phyloP scores from a whole-genome alignment of 2,797 vertebrate species.

The Manis pentadactyla region DNA sequence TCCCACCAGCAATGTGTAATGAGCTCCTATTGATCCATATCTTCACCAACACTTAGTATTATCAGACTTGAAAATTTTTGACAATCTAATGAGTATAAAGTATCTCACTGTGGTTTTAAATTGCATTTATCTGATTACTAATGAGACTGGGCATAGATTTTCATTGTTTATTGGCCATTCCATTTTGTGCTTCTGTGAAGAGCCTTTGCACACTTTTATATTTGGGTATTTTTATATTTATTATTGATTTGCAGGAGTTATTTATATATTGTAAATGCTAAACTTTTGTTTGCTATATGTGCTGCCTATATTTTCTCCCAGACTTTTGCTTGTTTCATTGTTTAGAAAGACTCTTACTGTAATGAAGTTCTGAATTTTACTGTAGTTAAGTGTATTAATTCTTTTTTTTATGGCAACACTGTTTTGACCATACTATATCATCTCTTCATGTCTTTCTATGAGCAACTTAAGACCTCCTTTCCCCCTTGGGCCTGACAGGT shows the following conservation, averaged over 20 bases:
- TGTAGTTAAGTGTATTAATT: neutral
- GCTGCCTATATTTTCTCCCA: slow-evolving; percentile 3
- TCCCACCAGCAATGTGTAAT: neutral
- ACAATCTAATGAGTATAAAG: neutral
- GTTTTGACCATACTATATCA: neutral
- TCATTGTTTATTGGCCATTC: neutral
- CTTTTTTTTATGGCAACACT: slow-evolving; percentile 19
- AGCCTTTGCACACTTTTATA: neutral
- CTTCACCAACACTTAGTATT: neutral
- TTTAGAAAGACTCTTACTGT: slow-evolving; percentile 20
- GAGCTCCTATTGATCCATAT: neutral
- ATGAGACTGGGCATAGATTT: neutral
- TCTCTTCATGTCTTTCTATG: neutral
- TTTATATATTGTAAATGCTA: neutral
- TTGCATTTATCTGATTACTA: neutral
- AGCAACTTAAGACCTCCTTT: slow-evolving; percentile 25
- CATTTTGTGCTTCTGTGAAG: neutral
- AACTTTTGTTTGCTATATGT: neutral
- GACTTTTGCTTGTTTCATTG: neutral
- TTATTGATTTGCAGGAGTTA: neutral
- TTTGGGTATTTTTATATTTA: neutral
- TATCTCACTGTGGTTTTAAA: neutral
- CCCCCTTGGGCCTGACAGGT: neutral
- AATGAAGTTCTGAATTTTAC: slow-evolving; percentile 8
- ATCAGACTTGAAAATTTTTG: neutral